Conservation (phyloP, 2,113 vertebrate species). For the Plecotus auritus region DNA sequence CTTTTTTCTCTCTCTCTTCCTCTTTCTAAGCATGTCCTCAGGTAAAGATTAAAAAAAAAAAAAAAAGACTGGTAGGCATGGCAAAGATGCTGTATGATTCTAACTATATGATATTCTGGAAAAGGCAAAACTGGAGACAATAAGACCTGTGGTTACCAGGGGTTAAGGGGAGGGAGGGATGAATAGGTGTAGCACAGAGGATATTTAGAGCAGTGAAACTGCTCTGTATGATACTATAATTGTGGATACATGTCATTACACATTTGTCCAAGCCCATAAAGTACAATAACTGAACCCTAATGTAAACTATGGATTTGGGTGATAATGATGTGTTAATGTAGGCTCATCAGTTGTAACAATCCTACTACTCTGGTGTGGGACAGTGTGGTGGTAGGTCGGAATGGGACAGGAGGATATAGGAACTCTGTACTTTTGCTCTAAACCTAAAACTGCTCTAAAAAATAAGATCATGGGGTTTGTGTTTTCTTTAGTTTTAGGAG, state of each 20-base stretch:
- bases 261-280: background rate
- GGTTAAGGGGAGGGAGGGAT: background rate
- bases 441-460: slow-evolving; percentile 32
- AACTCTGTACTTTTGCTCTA: background rate
- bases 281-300: background rate
- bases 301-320: background rate
- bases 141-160: background rate
- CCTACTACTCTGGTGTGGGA: background rate
- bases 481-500: background rate
- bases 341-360: background rate
- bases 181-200: background rate
- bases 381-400: background rate
- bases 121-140: slow-evolving; percentile 19
- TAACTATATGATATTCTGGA: background rate
- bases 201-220: background rate
- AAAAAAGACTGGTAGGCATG: background rate
- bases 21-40: background rate
- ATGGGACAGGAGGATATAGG: background rate
- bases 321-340: background rate
- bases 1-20: background rate
- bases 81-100: background rate
- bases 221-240: background rate
- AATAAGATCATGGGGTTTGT: background rate
- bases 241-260: background rate
- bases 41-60: background rate